Conservation (phyloP, 2,888 invertebrate genomes). For the Epinotia demarniana region DNA sequence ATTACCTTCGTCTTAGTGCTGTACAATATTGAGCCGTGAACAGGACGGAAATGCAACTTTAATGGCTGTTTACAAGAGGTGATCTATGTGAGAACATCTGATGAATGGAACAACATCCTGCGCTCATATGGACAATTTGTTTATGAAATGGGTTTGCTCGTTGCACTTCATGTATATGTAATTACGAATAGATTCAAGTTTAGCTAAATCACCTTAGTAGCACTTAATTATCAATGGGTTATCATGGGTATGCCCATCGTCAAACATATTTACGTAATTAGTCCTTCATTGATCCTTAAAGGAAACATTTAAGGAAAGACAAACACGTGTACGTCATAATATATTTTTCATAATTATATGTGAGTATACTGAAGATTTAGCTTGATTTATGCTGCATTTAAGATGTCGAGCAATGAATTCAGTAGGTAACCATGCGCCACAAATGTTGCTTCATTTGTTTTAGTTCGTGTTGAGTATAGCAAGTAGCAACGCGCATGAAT, state of each 20-base stretch:
- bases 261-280: not conserved
- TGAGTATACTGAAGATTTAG: too few species aligned
- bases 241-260: not conserved
- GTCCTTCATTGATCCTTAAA: not conserved
- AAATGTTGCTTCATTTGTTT: too few species aligned
- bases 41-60: conserved; percentile 7
- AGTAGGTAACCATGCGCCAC: too few species aligned
- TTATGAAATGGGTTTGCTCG: conserved; percentile 33
- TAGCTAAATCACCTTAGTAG: not conserved
- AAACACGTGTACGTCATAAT: not conserved
- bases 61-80: conserved; percentile 21
- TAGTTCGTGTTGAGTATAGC: too few species aligned
- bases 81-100: conserved; percentile 44
- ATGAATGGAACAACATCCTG: conserved; percentile 41
- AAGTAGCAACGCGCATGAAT: too few species aligned
- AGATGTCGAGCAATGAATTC: too few species aligned
- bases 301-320: conserved; percentile 15
- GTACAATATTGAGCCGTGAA: conserved; percentile 1
- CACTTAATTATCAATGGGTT: not conserved
- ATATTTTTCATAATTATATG: too few species aligned
- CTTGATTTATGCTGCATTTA: too few species aligned
- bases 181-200: not conserved
- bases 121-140: conserved; percentile 38
- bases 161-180: conserved; percentile 33
- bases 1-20: conserved; percentile 13